Percentiles rank a stretch among this genome's conserved stretches.
These are phyloP conservation scores for Taurulus bubalis DNA, from an alignment of 2,113 vertebrate genomes.

Conservation along the genomic window DNA sequence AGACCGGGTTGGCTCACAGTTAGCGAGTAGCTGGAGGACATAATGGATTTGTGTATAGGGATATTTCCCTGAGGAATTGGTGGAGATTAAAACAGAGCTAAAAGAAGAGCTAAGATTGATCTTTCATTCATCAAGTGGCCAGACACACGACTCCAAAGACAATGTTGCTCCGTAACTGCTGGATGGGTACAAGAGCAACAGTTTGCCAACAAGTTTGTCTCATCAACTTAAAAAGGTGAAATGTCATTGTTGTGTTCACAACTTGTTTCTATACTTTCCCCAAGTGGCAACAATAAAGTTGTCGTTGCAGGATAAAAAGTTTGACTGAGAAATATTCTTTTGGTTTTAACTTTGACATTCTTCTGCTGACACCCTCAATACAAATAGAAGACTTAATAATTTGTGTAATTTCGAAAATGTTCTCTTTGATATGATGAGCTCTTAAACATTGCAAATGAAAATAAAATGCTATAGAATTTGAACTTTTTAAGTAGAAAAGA, in stretches of 20 bases:
- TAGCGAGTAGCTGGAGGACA: not conserved
- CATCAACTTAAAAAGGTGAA: not conserved
- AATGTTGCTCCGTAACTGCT: not conserved
- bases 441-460: not conserved
- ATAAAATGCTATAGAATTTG: not conserved
- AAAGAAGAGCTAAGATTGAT: not conserved
- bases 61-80: not conserved
- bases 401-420: not conserved
- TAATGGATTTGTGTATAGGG: not conserved
- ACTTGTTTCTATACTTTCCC: not conserved
- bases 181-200: not conserved
- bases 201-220: not conserved
- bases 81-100: not conserved
- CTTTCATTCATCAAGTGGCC: not conserved
- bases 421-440: not conserved
- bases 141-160: not conserved
- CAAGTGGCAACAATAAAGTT: not conserved
- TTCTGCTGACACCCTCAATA: not conserved
- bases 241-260: not conserved
- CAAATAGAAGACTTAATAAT: not conserved
- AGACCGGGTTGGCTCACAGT: not conserved
- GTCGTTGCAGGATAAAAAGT: not conserved
- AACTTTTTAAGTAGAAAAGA: conserved; percentile 3
- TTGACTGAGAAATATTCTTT: not conserved
- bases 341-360: not conserved